Base-by-base conservation (phyloP, 1,140 invertebrate species). In the Galleria mellonella region DNA sequence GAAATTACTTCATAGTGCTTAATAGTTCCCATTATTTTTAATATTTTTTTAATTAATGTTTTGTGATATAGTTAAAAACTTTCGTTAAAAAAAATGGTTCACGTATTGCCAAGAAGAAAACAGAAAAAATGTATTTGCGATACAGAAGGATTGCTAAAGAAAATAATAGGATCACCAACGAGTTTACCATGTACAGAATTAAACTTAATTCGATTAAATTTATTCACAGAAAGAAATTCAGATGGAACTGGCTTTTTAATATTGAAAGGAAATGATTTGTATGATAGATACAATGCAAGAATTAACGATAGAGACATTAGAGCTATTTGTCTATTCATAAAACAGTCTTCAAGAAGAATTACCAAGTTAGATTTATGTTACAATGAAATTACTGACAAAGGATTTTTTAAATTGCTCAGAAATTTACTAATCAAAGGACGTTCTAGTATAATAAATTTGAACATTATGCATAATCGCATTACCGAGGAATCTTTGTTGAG, bases 391-490 rank as follows among this genome's bases (percentile, higher is more conserved):
- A 86, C 81, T 0, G 81, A 88, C 48, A 42, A 50, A 9, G 89
- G 89, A 0, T 86, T 90, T 15, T 71, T 71, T 15, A 81, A 79
- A 51, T 46, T 91, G 1, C 40, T 91, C 28, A 58, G 85, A 44
- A 69, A 66, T 12, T 9, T 83, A 0, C 60, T 85, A 1, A 37
- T 83, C 1, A 82, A 82, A 58, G 62, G 62, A 0, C 48, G 75
- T 38, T 83, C 77, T 0, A 69, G 73, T 43, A 13, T 83, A 0
- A 67, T 60, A 0, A 76, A 89, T 54, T 49, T 90, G 8, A 87
- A 89, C 61, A 52, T 90, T 0, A 83, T 86, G 61, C 84, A 87
- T 42, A 90, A 90, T 52, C 56, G 88, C 33, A 66, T 91, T 14
- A 77, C 68, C 1, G 58, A 68, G 11, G 29, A 29, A 33, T 85